phyloP scores from a whole-genome alignment of 2,797 vertebrate genomes.

The Myotis myotis region DNA sequence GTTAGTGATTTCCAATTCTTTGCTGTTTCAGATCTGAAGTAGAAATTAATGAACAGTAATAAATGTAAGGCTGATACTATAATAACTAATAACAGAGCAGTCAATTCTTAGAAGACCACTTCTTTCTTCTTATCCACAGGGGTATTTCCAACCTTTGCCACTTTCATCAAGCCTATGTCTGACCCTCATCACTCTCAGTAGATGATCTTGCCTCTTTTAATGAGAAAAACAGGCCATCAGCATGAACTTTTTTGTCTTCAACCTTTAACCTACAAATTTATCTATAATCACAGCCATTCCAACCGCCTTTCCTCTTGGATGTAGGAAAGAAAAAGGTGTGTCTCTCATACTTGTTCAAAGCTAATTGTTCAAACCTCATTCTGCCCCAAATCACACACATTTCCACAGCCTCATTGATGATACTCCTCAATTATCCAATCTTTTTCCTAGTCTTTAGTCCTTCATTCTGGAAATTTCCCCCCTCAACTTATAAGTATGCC shows the following conservation, averaged over 20 bases:
- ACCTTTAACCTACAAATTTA: neutral
- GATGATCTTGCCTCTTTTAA: neutral
- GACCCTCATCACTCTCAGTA: neutral
- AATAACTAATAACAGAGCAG: slow-evolving; percentile 10
- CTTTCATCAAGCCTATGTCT: neutral
- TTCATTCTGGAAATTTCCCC: neutral
- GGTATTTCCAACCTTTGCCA: neutral
- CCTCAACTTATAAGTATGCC: neutral
- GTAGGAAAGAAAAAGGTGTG: neutral
- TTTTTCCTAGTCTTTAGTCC: neutral
- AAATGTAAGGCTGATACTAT: neutral
- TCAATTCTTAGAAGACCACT: neutral
- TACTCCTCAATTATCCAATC: neutral
- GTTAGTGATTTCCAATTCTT: slow-evolving; percentile 86
- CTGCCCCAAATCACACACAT: neutral
- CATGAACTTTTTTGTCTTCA: neutral
- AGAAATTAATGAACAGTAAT: slow-evolving; percentile 60
- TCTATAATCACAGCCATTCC: neutral
- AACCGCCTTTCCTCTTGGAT: neutral
- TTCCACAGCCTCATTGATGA: neutral
- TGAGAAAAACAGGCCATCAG: neutral
- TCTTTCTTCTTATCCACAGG: neutral
- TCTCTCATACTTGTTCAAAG: neutral
- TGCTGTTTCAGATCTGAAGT: slow-evolving; percentile 86
- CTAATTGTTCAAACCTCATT: neutral